Evolutionary conservation across 2,113 vertebrate species (phyloP).

Genomic region (Nerophis lumbriciformis): DNA sequence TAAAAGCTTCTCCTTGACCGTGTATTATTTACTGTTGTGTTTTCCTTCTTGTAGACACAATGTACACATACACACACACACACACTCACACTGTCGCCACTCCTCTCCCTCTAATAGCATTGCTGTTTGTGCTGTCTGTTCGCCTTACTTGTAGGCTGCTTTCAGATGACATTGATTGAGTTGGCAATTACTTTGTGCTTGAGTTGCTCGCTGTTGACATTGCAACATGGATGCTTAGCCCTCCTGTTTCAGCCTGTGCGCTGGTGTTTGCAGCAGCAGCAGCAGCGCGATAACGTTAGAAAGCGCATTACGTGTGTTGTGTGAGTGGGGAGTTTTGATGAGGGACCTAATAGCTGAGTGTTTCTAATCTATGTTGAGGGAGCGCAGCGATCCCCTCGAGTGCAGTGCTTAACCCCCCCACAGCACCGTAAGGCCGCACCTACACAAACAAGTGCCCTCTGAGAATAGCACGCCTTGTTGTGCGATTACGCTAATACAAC

Average conservation of each 20-base stretch:
- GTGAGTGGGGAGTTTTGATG: not conserved
- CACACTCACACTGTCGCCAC: conserved; percentile 18
- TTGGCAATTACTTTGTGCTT: conserved; percentile 55
- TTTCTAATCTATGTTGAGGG: conserved; percentile 58
- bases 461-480: conserved; percentile 48
- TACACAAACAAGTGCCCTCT: conserved; percentile 44
- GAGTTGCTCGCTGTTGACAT: conserved; percentile 51
- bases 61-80: no score
- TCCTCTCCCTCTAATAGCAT: conserved; percentile 24
- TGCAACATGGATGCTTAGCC: conserved; percentile 32
- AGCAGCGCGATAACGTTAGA: conserved; percentile 11
- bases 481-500: conserved; percentile 49
- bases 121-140: conserved; percentile 26
- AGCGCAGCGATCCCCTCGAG: conserved; percentile 51
- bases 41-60: not conserved
- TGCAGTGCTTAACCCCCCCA: conserved; percentile 50
- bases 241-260: conserved; percentile 33
- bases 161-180: conserved; percentile 64
- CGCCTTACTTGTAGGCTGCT: conserved; percentile 33
- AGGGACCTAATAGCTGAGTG: conserved; percentile 45
- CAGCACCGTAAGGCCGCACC: conserved; percentile 50
- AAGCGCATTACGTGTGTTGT: conserved; percentile 10
- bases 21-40: conserved; percentile 20
- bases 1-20: conserved; percentile 1
- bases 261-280: conserved; percentile 43